These are phyloP conservation scores for Lucilia cuprina DNA, from an alignment of 1,140 invertebrate genomes.

Conservation along the genomic window DNA sequence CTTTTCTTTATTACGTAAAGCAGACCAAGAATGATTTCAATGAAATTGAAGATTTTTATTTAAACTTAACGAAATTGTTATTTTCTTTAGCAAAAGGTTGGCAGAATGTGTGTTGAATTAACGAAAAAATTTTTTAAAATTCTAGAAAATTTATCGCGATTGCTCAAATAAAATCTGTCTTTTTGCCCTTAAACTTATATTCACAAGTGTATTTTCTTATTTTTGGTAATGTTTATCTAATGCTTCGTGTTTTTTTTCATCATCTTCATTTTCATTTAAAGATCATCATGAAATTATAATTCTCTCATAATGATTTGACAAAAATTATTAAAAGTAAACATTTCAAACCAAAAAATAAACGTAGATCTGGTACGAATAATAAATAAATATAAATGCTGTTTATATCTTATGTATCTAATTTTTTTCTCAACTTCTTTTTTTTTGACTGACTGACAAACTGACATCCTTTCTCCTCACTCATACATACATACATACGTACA, in stretches of 20 bases:
- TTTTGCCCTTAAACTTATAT: neutral
- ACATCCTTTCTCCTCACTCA: constrained; percentile 17
- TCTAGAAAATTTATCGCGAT: too few species aligned
- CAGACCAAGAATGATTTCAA: too few species aligned
- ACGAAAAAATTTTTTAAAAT: too few species aligned
- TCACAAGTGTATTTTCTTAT: neutral
- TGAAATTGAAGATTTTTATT: too few species aligned
- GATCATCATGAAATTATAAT: constrained; percentile 33
- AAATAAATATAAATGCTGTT: neutral
- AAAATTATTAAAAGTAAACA: constrained; percentile 26
- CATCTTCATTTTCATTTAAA: neutral
- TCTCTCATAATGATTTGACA: constrained; percentile 34
- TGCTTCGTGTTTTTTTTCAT: neutral
- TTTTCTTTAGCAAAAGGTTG: too few species aligned
- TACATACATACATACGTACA: neutral
- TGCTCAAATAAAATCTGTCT: too few species aligned
- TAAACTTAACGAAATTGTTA: too few species aligned
- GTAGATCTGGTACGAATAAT: neutral
- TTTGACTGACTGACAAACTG: neutral
- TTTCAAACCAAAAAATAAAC: constrained; percentile 17
- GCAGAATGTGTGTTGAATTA: too few species aligned
- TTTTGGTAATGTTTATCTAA: constrained; percentile 5
- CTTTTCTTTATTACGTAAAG: too few species aligned
- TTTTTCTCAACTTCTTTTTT: neutral
- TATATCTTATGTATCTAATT: neutral